Percentiles rank a stretch among this genome's conserved stretches.
These are phyloP conservation scores for Microtus oregoni DNA, from an alignment of 2,113 vertebrate species.

Conservation along the genomic window DNA sequence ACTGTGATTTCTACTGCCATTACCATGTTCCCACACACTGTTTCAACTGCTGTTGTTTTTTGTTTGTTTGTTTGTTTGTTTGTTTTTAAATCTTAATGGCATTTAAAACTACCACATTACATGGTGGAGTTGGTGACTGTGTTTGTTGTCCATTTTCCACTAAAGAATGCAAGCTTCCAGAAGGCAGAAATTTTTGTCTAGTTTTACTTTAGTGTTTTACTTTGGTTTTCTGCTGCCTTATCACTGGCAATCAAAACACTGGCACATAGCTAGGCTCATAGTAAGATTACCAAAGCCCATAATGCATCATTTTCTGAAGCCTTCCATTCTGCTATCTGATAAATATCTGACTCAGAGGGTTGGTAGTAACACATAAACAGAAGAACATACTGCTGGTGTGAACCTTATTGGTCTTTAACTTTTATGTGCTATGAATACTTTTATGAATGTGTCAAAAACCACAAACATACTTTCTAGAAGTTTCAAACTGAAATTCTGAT, in stretches of 20 bases:
- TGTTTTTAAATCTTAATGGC: neutral
- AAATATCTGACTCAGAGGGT: neutral
- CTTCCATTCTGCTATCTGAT: neutral
- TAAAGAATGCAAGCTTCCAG: neutral
- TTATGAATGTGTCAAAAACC: slow-evolving; percentile 47
- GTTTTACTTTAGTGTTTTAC: neutral
- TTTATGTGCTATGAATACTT: neutral
- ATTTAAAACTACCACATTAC: neutral
- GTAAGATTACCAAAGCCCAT: slow-evolving; percentile 44
- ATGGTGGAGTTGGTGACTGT: neutral
- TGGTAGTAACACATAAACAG: neutral
- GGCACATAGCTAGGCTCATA: neutral
- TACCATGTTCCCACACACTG: neutral
- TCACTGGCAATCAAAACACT: slow-evolving; percentile 52
- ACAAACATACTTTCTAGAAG: neutral
- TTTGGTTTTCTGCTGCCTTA: neutral
- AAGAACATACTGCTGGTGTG: neutral
- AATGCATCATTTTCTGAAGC: neutral
- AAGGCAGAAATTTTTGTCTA: neutral
- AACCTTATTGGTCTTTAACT: neutral
- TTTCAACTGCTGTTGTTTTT: neutral
- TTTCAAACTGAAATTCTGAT: slow-evolving; percentile 24
- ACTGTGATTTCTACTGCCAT: neutral
- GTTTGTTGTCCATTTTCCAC: neutral
- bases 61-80: neutral